Base-by-base conservation (phyloP, 2,797 vertebrate genomes). In the Eulemur coronatus region DNA sequence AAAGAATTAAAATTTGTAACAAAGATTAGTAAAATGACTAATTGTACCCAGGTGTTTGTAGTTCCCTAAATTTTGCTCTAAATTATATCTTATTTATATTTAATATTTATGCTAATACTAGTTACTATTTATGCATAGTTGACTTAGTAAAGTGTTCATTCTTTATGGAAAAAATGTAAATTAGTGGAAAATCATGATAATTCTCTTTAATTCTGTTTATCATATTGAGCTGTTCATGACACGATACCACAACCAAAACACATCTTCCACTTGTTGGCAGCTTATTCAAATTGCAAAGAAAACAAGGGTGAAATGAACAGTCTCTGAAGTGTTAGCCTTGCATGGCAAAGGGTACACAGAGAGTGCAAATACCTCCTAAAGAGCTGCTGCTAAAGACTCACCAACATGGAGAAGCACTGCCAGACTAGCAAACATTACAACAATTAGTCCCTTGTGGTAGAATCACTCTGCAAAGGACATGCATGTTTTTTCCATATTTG, bases 61-160 rank as follows among this genome's bases (percentile, higher is more conserved):
- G 87, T 96, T 96, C 48, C 41, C 79, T 89, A 95, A 95, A 89
- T 89, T 89, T 93, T 89, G 33, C 38, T 97, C 76, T 95, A 93
- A 96, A 96, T 96, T 87, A 91, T 96, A 84, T 95, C 75, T 52
- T 94, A 84, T 95, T 97, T 96, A 91, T 97, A 95, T 89, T 97
- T 97, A 96, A 94, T 95, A 95, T 92, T 95, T 97, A 96, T 95
- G 90, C 50, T 94, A 97, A 97, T 96, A 81, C 86, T 97, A 97
- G 92, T 91, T 95, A 85, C n/a, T 82, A 69, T 43, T 95, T 95
- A 91, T 84, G 59, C 63, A 84, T 38, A 76, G 87, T 46, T 97
- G 79, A 95, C 96, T 95, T 87, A 96, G 73, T 78, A 87, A 96
- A 96, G 78, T 96, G 38, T 78, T 96, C 46, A 63, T 75, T 84